Evolutionary conservation across 1,140 invertebrate genomes (phyloP).

Genomic region (Teleogryllus occipitalis): DNA sequence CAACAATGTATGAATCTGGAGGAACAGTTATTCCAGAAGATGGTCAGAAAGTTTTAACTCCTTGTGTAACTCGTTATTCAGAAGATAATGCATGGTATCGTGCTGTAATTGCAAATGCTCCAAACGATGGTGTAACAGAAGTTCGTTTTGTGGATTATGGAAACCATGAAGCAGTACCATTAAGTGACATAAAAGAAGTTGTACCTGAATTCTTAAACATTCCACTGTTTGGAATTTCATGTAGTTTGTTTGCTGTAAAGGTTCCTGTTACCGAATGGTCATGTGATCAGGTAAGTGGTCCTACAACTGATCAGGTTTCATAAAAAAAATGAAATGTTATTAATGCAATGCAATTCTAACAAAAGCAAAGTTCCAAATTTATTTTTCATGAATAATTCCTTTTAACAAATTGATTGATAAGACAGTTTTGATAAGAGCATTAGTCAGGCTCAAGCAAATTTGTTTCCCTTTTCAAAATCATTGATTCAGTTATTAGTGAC

Average conservation of each 20-base stretch:
- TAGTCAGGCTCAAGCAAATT: no score
- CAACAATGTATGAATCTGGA: slow-evolving; percentile 28
- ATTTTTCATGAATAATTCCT: no score
- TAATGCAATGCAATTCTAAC: no score
- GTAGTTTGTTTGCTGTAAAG: slow-evolving; percentile 31
- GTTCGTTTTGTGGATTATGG: slow-evolving; percentile 52
- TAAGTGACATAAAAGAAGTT: slow-evolving; percentile 34
- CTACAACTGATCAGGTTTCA: no score
- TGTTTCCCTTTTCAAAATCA: no score
- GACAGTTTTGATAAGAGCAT: no score
- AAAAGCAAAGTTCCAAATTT: no score
- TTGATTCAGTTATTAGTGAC: no score
- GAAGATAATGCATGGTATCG: slow-evolving; percentile 47
- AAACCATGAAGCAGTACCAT: slow-evolving; percentile 32
- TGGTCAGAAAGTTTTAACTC: slow-evolving; percentile 26
- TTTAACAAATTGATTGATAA: no score
- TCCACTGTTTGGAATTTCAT: slow-evolving; percentile 35
- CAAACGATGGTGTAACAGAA: slow-evolving; percentile 29
- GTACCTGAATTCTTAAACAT: slow-evolving; percentile 27
- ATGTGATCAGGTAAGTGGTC: slow-evolving; percentile 23
- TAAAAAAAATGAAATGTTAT: no score
- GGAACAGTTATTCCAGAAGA: slow-evolving; percentile 17
- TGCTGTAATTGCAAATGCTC: slow-evolving; percentile 38
- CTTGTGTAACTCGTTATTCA: slow-evolving; percentile 45
- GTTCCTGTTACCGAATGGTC: slow-evolving; percentile 25